Base-by-base conservation (phyloP, 2,888 invertebrate species). In the Lissocephala sabroskyi region DNA sequence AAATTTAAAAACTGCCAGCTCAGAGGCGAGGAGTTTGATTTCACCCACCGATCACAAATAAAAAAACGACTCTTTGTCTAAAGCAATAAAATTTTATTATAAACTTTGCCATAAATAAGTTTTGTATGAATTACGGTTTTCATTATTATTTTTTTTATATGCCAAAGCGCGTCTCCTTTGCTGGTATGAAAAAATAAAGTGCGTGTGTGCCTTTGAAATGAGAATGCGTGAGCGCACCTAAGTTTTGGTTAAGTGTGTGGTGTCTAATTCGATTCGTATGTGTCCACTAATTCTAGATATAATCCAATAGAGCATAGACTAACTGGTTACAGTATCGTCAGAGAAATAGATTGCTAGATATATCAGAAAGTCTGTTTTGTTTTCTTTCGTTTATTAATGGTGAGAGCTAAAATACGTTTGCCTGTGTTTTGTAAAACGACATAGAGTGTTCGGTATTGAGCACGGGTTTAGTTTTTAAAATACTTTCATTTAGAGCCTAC, bases 11-110 rank as follows among this genome's bases (percentile, higher is more conserved):
- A n/a, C n/a, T n/a, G n/a, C n/a, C n/a, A n/a, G n/a, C n/a, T n/a
- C n/a, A n/a, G n/a, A n/a, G n/a, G n/a, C n/a, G n/a, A n/a, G n/a
- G n/a, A n/a, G n/a, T n/a, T n/a, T n/a, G n/a, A n/a, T n/a, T n/a
- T n/a, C n/a, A n/a, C n/a, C n/a, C n/a, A n/a, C n/a, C n/a, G n/a
- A n/a, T n/a, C n/a, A n/a, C n/a, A 14, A 30, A 10, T 29, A 9
- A 10, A 13, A 41, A 2, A 29, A 2, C 4, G 29, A 13, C 11
- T 14, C 49, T 28, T n/a, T n/a, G n/a, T 73, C 65, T 71, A 78
- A 77, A 78, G 79, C 76, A 62, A 64, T 62, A 52, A 45, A 59
- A 57, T 62, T 59, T 77, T 67, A 67, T 70, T 74, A 56, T 65
- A 71, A 77, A 57, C 53, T 57, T 61, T 59, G 62, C 55, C 65